Evolutionary conservation across 2,888 invertebrate species (phyloP), one percentile per base, ranked within the genome.

Genomic region (Cheilosia scutellata): DNA sequence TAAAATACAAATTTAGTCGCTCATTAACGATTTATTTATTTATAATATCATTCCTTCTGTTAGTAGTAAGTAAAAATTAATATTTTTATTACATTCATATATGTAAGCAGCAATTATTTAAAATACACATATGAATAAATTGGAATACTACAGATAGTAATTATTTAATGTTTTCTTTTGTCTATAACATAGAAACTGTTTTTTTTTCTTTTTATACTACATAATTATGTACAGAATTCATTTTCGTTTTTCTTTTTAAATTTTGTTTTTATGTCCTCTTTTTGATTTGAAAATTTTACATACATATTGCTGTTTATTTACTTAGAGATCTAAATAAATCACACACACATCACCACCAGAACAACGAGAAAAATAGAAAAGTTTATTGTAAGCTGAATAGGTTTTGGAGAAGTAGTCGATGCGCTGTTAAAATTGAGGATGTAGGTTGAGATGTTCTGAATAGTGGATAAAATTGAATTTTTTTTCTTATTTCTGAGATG

Each of bases 331-430:
- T n/a, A 44, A 9, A 55, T 72, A 72, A 72, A 72, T 72, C 72
- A 79, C 65, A 53, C 72, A 72, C 79, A 72, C 79, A 79, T 79
- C 79, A 79, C 79, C 79, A 79, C 79, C 72, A 79, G 60, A 79
- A 72, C 53, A 60, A 66, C 42, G 66, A 25, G 51, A 62, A 66
- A 65, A 74, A 66, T 42, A 37, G 66, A 60, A 44, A 65, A 27
- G 47, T 51, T 40, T 27, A 16, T 31, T 58, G 37, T 37, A 47
- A 47, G 57, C 37, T 49, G 58, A 66, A 29, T 58, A 40, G 31
- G 65, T 13, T 27, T 20, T 44, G 47, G 65, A 47, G 49, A 47
- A 33, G 20, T 42, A 13, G 33, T 44, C 44, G 9, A 11, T 44
- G 57, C 7, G 31, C 4, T 13, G 9, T 25, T n/a, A 5, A 5